A percentile compares a stretch with the other conserved stretches of the same genome.
phyloP scores from a whole-genome alignment of 1,140 invertebrate genomes.

The Asobara japonica region DNA sequence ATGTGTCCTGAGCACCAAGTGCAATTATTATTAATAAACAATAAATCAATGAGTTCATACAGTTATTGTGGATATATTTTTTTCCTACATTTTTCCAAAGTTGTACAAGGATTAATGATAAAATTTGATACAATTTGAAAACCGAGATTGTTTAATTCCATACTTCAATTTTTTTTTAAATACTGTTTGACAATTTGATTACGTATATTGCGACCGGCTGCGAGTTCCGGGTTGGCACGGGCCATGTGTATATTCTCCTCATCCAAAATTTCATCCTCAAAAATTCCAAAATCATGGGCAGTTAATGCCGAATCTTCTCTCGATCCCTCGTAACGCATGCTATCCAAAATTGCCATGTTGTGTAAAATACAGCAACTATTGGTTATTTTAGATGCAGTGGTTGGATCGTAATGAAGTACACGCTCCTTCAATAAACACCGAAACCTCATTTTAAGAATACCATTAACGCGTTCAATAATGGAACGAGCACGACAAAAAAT shows the following conservation, averaged over 20 bases:
- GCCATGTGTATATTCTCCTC: neutral
- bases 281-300: conserved; percentile 13
- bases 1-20: too few relatives aligned
- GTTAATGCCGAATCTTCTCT: neutral
- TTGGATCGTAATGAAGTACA: conserved; percentile 55
- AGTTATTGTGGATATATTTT: too few relatives aligned
- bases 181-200: neutral
- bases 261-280: neutral
- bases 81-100: too few relatives aligned
- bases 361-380: conserved; percentile 59
- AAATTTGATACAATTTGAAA: too few relatives aligned
- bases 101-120: too few relatives aligned
- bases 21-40: too few relatives aligned
- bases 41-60: too few relatives aligned
- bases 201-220: neutral
- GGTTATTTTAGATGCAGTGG: conserved; percentile 54
- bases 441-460: conserved; percentile 55
- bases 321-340: neutral
- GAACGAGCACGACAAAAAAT: conserved; percentile 42
- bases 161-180: too few relatives aligned
- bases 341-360: conserved; percentile 34
- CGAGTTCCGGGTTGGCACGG: conserved; percentile 2
- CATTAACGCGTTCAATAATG: conserved; percentile 57
- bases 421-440: conserved; percentile 52
- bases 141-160: too few relatives aligned